These are phyloP conservation scores for Papio anubis DNA, from an alignment of 2,113 vertebrate genomes.

Conservation along the genomic window DNA sequence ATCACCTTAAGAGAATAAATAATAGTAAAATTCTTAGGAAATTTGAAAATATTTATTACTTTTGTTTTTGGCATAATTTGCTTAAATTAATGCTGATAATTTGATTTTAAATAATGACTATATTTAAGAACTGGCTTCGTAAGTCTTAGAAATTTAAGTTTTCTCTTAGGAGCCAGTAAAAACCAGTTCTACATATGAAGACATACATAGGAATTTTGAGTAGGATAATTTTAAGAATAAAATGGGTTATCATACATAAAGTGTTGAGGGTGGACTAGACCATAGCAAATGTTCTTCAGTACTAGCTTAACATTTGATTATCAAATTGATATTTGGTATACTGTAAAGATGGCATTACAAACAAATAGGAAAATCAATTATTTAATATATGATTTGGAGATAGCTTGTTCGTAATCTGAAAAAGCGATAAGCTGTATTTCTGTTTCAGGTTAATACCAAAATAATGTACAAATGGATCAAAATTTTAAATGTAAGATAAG, in stretches of 20 bases:
- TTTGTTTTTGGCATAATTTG: neutral
- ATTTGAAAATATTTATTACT: neutral
- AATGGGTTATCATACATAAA: neutral
- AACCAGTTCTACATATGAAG: neutral
- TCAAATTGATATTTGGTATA: neutral
- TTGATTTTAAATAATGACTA: neutral
- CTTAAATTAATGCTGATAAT: neutral
- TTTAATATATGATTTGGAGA: neutral
- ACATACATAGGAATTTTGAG: neutral
- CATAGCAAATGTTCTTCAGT: neutral
- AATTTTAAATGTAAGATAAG: neutral
- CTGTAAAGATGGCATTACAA: neutral
- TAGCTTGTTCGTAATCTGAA: neutral
- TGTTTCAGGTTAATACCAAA: neutral
- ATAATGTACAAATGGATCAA: neutral
- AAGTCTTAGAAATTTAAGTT: neutral
- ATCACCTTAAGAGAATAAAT: neutral
- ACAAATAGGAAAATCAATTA: neutral
- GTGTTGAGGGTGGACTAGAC: rapidly evolving
- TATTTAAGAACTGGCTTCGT: neutral
- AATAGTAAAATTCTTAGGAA: neutral
- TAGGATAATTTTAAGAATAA: neutral
- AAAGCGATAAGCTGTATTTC: neutral
- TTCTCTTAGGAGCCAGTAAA: neutral
- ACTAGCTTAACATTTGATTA: neutral